Evolutionary conservation across 2,113 vertebrate genomes (phyloP).

Genomic region (Psammodynastes pulverulentus): DNA sequence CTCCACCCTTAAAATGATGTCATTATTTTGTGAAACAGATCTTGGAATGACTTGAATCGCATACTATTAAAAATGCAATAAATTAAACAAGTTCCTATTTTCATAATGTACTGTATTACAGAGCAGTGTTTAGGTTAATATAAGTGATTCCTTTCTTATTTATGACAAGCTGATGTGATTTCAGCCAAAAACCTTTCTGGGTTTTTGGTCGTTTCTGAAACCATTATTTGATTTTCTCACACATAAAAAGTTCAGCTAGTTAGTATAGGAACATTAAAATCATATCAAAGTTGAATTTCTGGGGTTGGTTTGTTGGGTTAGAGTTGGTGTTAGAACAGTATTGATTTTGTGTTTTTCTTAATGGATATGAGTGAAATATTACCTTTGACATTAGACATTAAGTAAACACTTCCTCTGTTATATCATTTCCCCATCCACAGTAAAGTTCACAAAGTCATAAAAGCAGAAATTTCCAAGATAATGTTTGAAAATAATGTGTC

Average conservation of each 20-base stretch:
- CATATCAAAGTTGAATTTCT: neutral
- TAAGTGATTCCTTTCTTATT: neutral
- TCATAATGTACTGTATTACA: neutral
- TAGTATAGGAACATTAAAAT: neutral
- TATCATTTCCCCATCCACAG: neutral
- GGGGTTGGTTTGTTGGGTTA: neutral
- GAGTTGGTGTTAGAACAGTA: neutral
- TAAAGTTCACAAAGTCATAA: neutral
- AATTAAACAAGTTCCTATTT: neutral
- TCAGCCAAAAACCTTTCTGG: neutral
- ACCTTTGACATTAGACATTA: neutral
- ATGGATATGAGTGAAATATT: neutral
- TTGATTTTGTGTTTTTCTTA: constrained; percentile 7
- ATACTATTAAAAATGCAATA: neutral
- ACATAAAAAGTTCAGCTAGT: neutral
- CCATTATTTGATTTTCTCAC: neutral
- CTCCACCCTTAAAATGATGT: neutral
- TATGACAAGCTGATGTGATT: neutral
- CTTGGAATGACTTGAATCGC: neutral
- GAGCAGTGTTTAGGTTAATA: too few species aligned
- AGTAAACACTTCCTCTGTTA: neutral
- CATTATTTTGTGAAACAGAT: neutral
- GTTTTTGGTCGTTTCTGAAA: neutral
- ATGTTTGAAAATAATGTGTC: neutral
- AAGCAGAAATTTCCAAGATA: neutral